Evolutionary conservation across 2,113 vertebrate genomes (phyloP).

Genomic region (Lonchura striata): DNA sequence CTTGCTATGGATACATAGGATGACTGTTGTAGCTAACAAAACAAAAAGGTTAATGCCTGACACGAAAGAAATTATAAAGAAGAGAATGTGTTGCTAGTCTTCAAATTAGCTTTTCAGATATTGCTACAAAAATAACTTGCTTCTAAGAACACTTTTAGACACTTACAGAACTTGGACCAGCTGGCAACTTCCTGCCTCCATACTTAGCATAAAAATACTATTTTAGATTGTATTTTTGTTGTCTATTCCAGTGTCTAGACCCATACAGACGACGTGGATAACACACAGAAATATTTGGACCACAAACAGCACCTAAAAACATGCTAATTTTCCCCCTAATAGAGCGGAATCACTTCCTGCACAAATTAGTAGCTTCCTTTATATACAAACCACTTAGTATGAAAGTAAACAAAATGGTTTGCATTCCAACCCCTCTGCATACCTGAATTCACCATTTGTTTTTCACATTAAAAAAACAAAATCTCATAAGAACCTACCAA

Average conservation of each 20-base stretch:
- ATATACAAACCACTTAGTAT: not conserved
- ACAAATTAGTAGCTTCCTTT: not conserved
- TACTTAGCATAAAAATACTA: not conserved
- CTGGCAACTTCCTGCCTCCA: not conserved
- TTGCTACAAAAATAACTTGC: not conserved
- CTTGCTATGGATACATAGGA: slow-evolving; percentile 91
- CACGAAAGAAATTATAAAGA: not conserved
- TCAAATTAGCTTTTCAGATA: not conserved
- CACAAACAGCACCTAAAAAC: not conserved
- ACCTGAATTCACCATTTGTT: not conserved
- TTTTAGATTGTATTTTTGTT: not conserved
- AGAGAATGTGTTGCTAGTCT: not conserved
- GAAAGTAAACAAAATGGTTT: not conserved
- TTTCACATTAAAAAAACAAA: not conserved
- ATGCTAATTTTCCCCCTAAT: not conserved
- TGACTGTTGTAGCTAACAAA: slow-evolving; percentile 85
- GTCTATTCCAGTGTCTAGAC: not conserved
- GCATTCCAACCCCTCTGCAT: not conserved
- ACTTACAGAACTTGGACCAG: not conserved
- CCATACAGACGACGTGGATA: not conserved
- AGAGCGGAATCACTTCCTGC: not conserved
- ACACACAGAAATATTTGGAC: not conserved
- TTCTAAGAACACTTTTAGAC: not conserved
- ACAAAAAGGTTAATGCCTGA: not conserved
- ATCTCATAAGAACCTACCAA: not conserved